Percentiles rank a stretch among this genome's conserved stretches.
Conservation (phyloP, 2,888 invertebrate species). For the Oxyteleia sp. region DNA sequence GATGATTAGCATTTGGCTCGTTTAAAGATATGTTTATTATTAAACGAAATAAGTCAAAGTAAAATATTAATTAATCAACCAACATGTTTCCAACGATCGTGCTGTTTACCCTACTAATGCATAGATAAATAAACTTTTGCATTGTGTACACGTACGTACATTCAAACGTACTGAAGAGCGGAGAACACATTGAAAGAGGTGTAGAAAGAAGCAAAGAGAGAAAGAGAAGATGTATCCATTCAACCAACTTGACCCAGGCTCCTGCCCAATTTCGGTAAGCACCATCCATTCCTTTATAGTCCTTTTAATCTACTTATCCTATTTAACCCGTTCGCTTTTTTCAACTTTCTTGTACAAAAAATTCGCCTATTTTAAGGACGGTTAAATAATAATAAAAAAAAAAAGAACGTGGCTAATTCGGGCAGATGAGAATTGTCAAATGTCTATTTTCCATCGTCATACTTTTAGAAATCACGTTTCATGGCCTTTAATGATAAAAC, state of each 20-base stretch:
- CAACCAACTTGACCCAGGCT: constrained; percentile 86
- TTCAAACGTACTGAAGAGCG: constrained; percentile 76
- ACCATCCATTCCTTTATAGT: constrained; percentile 87
- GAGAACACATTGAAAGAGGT: constrained; percentile 76
- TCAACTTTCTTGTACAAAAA: constrained; percentile 55
- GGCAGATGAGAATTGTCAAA: constrained; percentile 18
- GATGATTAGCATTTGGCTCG: no score
- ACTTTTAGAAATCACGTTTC: constrained; percentile 3
- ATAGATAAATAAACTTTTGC: constrained; percentile 62
- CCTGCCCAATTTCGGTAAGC: constrained; percentile 88
- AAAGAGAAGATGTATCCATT: constrained; percentile 85
- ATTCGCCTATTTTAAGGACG: no score
- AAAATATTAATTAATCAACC: constrained; percentile 33
- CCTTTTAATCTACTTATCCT: constrained; percentile 87
- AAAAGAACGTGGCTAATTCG: not conserved
- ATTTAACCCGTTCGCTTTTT: constrained; percentile 80
- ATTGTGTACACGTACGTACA: constrained; percentile 69
- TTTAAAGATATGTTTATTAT: constrained; percentile 4
- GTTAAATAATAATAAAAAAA: no score
- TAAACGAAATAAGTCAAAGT: constrained; percentile 24
- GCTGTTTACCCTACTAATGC: constrained; percentile 66
- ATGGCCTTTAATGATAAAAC: not conserved
- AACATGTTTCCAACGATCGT: constrained; percentile 32
- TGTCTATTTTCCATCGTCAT: no score
- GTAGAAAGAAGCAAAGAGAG: constrained; percentile 76